These are phyloP conservation scores for Montipora capitata DNA, from an alignment of 92 coral and sea anemone genomes.

Conservation along the genomic window DNA sequence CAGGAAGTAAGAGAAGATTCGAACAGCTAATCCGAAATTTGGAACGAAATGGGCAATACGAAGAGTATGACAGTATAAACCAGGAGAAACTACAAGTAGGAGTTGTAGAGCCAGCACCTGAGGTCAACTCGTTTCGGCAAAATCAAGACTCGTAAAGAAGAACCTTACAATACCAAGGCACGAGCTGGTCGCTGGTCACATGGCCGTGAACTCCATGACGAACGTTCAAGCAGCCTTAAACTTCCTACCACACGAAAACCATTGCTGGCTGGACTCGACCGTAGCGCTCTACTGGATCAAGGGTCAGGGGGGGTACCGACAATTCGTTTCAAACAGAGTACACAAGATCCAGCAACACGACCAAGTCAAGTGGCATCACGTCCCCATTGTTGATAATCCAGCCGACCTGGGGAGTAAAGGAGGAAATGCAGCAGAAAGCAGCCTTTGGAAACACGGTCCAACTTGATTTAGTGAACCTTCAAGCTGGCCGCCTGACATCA, in stretches of 20 bases:
- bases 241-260: background rate
- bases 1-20: too few species aligned
- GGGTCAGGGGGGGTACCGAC: conserved; percentile 31
- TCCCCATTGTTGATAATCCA: background rate
- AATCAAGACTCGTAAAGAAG: too few species aligned
- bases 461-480: conserved; percentile 36
- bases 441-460: conserved; percentile 64
- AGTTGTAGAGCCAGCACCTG: too few species aligned
- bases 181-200: conserved; percentile 16
- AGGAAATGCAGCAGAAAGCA: conserved; percentile 33
- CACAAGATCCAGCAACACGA: conserved; percentile 10
- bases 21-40: too few species aligned
- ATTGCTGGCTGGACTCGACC: conserved; percentile 9
- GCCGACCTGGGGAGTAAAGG: conserved; percentile 48
- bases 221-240: conserved; percentile 15
- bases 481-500: conserved; percentile 49
- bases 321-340: conserved; percentile 30
- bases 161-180: conserved; percentile 10
- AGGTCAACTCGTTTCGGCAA: too few species aligned
- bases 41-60: too few species aligned
- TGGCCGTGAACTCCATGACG: conserved; percentile 36
- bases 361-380: conserved; percentile 16
- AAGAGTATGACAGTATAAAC: too few species aligned
- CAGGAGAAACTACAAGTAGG: too few species aligned
- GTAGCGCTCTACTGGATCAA: conserved; percentile 26